Conservation (phyloP, 2,888 invertebrate species). For the Amaurobius ferox region DNA sequence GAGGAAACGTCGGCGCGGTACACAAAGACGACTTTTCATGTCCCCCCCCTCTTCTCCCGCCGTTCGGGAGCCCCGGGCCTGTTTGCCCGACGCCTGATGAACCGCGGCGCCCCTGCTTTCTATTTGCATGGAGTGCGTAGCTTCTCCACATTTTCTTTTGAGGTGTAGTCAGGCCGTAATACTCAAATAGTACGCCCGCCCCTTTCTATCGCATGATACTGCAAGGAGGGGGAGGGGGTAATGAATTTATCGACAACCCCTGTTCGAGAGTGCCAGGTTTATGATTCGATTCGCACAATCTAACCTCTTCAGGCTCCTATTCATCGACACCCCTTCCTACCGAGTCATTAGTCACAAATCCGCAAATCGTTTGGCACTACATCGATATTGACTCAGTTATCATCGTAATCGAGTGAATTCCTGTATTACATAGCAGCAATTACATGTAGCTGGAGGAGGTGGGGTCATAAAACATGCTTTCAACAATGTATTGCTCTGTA, state of each 20-base stretch:
- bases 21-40: slow-evolving; percentile 34
- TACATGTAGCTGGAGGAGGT: too few relatives aligned
- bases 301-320: background rate
- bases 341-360: background rate
- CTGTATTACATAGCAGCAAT: background rate
- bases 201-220: slow-evolving; percentile 13
- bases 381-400: background rate
- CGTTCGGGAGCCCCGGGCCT: slow-evolving; percentile 27
- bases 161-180: slow-evolving; percentile 19
- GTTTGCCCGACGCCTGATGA: slow-evolving; percentile 57
- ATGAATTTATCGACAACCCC: slow-evolving; percentile 45
- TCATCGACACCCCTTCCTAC: background rate
- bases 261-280: background rate
- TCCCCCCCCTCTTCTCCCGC: background rate
- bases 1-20: background rate
- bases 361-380: background rate
- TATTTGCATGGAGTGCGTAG: slow-evolving; percentile 62
- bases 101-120: slow-evolving; percentile 19
- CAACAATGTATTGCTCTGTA: too few relatives aligned
- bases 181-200: slow-evolving; percentile 21
- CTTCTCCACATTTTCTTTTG: slow-evolving; percentile 29
- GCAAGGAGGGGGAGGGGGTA: slow-evolving; percentile 21
- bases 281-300: slow-evolving; percentile 45
- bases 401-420: background rate
- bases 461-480: too few relatives aligned